Evolutionary conservation across 1,140 invertebrate genomes (phyloP).

Genomic region (Heliconius hermathena): DNA sequence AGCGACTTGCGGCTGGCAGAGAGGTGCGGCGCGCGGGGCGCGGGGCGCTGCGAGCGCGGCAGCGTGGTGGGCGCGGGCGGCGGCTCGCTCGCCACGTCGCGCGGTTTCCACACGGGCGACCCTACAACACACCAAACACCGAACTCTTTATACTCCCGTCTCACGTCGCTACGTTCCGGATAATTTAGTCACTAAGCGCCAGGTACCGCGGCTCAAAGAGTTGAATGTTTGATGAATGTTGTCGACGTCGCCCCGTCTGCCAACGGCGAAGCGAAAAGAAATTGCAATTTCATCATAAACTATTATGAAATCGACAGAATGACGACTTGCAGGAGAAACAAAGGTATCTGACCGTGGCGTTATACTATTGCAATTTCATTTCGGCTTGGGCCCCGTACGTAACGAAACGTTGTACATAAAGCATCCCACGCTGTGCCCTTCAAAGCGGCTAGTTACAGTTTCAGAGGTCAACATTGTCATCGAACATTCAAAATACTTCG

Average conservation of each 20-base stretch:
- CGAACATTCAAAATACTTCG: conserved; percentile 73
- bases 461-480: conserved; percentile 73
- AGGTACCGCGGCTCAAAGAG: conserved; percentile 68
- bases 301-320: neutral
- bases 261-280: conserved; percentile 39
- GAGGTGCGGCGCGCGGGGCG: conserved; percentile 74
- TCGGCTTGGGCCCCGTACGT: conserved; percentile 28
- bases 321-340: neutral
- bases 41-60: conserved; percentile 77
- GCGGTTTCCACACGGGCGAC: conserved; percentile 95
- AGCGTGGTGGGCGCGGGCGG: conserved; percentile 70
- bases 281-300: conserved; percentile 23
- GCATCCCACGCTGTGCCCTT: conserved; percentile 31
- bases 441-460: conserved; percentile 28
- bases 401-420: conserved; percentile 28
- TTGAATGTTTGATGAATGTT: conserved; percentile 83
- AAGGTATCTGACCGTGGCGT: neutral
- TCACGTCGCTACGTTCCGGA: conserved; percentile 28
- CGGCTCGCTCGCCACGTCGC: conserved; percentile 84
- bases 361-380: conserved; percentile 39
- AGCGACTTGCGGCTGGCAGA: conserved; percentile 81
- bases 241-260: conserved; percentile 53
- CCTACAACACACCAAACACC: conserved; percentile 87
- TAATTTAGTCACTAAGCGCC: conserved; percentile 42
- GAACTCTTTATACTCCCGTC: conserved; percentile 72